A percentile compares a stretch with the other conserved stretches of the same genome.
phyloP scores from a whole-genome alignment of 2,797 vertebrate genomes.

The Cirrhinus mrigala region DNA sequence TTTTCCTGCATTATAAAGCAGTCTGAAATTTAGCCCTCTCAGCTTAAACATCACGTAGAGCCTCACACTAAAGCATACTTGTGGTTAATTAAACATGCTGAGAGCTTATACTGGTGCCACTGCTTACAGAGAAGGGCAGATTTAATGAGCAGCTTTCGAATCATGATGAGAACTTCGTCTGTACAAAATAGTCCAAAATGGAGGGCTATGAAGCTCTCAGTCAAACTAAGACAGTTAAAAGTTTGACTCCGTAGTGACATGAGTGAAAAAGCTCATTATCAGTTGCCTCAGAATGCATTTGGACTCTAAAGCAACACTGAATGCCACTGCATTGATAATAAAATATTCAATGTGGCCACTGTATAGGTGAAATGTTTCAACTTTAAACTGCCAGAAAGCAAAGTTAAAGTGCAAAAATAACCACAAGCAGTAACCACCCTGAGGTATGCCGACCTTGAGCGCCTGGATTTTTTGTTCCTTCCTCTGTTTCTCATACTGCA shows the following conservation, averaged over 20 bases:
- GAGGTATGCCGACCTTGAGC: conserved; percentile 87
- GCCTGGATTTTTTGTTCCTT: conserved; percentile 92
- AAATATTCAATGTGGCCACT: background rate
- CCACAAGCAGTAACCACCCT: conserved; percentile 67
- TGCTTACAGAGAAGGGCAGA: conserved; percentile 44
- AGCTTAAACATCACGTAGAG: conserved; percentile 54
- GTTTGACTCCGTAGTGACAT: background rate
- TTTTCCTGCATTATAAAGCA: conserved; percentile 19
- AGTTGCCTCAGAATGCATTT: background rate
- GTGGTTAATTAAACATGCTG: conserved; percentile 68
- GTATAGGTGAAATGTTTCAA: background rate
- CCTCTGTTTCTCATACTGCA: conserved; percentile 98
- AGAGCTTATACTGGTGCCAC: conserved; percentile 52
- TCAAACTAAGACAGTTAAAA: background rate
- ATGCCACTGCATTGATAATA: background rate
- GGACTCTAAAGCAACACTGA: background rate
- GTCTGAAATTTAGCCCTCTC: conserved; percentile 40
- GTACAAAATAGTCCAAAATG: conserved; percentile 30
- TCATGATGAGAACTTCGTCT: conserved; percentile 46
- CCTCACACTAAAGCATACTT: conserved; percentile 67
- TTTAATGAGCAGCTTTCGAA: conserved; percentile 55
- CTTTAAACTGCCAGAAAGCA: background rate
- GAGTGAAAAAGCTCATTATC: background rate
- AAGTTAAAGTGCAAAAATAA: conserved; percentile 54
- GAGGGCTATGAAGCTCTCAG: background rate